These are phyloP conservation scores for Ophion costatus DNA, from an alignment of 2,888 invertebrate genomes.

Conservation along the genomic window DNA sequence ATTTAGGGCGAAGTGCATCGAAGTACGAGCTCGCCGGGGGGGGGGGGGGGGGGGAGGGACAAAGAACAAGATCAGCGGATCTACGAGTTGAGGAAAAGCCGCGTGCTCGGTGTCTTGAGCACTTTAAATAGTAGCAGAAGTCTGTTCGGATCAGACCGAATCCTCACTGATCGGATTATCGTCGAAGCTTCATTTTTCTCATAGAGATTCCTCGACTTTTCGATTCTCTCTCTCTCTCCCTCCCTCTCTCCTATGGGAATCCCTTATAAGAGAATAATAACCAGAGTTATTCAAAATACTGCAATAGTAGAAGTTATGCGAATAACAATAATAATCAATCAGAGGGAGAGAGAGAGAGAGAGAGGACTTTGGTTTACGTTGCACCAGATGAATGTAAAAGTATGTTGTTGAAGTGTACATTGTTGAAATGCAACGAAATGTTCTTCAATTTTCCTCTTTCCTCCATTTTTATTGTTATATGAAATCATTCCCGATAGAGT, in stretches of 20 bases:
- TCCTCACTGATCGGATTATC: conserved; percentile 52
- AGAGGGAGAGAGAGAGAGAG: too few species aligned
- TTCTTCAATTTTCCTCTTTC: too few species aligned
- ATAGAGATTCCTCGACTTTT: conserved; percentile 23
- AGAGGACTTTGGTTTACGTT: too few species aligned
- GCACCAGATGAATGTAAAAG: too few species aligned
- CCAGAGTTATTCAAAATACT: too few species aligned
- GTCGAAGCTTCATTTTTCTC: conserved; percentile 11
- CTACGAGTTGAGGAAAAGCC: conserved; percentile 33
- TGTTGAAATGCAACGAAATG: too few species aligned
- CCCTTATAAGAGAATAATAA: too few species aligned
- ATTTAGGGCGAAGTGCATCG: not conserved
- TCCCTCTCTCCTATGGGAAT: not conserved
- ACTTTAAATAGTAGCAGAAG: conserved; percentile 21
- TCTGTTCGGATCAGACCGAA: conserved; percentile 46
- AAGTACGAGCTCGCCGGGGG: not conserved
- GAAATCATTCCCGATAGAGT: too few species aligned
- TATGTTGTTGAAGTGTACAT: too few species aligned
- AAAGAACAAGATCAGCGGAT: conserved; percentile 7
- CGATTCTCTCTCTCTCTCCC: not conserved
- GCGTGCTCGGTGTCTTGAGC: not conserved
- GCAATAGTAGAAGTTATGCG: too few species aligned
- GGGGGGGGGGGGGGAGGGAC: not conserved
- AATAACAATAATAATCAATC: too few species aligned
- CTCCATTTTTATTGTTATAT: too few species aligned